Base-by-base conservation (phyloP, 2,888 invertebrate species). In the Drosophila kanekoi region DNA sequence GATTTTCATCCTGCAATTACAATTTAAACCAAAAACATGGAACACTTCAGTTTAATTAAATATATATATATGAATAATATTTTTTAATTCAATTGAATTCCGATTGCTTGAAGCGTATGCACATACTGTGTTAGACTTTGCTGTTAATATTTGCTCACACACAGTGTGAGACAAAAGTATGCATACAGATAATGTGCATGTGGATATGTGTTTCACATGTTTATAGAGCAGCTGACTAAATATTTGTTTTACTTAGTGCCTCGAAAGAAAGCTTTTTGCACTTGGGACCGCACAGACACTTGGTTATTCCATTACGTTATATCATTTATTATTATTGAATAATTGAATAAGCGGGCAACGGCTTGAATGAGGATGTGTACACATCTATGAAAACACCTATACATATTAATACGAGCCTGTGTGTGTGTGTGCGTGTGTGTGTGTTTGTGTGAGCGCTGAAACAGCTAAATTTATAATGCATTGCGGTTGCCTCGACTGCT, bases 281-380 rank as follows among this genome's bases (percentile, higher is more conserved):
- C 79, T 87, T 75, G 62, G 56, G 43, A 48, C 35, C 45, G 16
- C 65, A 43, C 23, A 72, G 59, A 77, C 62, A 64, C 78, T 66
- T 69, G 63, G 61, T 63, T 69, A 68, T 73, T 79, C 79, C 70
- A 81, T 76, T 72, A 62, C 68, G 44, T 69, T 61, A 73, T 73
- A 81, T 69, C 85, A 81, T 85, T 80, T 73, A 85, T 79, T 80
- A 76, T 80, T 84, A 84, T 81, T 85, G 72, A 85, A 85, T 84
- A 84, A 84, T 86, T 74, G 77, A 80, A 86, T 83, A 69, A 77
- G 73, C 63, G 58, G 61, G 40, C 45, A 43, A 57, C n/a, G 54
- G 23, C 49, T 48, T 47, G 11, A 37, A 16, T 23, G 9, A 13
- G 18, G 28, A 20, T 40, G 16, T 38, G 14, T 16, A 11, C 49